Evolutionary conservation across 2,113 vertebrate species (phyloP).

Genomic region (Atherinomorus stipes): DNA sequence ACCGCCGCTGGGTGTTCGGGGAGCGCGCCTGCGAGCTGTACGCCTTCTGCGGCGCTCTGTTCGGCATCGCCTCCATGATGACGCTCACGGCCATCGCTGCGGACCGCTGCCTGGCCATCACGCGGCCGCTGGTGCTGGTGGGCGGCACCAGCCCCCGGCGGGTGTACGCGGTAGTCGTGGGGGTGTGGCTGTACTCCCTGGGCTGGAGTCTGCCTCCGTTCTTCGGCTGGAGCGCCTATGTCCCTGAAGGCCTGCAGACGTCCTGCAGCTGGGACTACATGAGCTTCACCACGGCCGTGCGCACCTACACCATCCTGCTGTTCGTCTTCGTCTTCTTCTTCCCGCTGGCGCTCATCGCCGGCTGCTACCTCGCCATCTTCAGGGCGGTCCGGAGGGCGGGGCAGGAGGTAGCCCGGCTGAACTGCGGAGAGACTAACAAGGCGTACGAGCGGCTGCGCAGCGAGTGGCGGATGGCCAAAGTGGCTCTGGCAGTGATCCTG

Average conservation of each 20-base stretch:
- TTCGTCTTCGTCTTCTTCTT: conserved; percentile 40
- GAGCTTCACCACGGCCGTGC: conserved; percentile 23
- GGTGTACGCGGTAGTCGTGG: background rate
- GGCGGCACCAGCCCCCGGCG: conserved; percentile 2
- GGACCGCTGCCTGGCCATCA: conserved; percentile 43
- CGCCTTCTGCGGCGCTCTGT: conserved; percentile 46
- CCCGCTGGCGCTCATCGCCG: conserved; percentile 7
- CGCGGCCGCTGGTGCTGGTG: conserved; percentile 15
- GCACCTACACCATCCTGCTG: conserved; percentile 37
- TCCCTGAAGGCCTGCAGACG: conserved; percentile 43
- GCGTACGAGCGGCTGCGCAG: conserved; percentile 46
- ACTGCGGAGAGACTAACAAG: conserved; percentile 76
- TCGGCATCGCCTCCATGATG: conserved; percentile 53
- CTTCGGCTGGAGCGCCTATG: conserved; percentile 41
- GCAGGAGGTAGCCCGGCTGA: conserved; percentile 18
- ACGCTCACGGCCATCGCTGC: conserved; percentile 32
- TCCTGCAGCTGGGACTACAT: conserved; percentile 51
- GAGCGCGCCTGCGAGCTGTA: conserved; percentile 42
- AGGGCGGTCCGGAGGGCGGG: conserved; percentile 15
- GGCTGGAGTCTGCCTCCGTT: conserved; percentile 45
- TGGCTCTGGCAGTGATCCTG: conserved; percentile 76
- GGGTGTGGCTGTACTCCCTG: conserved; percentile 38
- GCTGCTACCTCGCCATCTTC: conserved; percentile 33
- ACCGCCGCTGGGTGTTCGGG: conserved; percentile 34
- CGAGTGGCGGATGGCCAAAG: conserved; percentile 41